Percentiles rank a stretch among this genome's conserved stretches.
These are phyloP conservation scores for Hyperoplus immaculatus DNA, from an alignment of 2,797 vertebrate species.

Conservation along the genomic window DNA sequence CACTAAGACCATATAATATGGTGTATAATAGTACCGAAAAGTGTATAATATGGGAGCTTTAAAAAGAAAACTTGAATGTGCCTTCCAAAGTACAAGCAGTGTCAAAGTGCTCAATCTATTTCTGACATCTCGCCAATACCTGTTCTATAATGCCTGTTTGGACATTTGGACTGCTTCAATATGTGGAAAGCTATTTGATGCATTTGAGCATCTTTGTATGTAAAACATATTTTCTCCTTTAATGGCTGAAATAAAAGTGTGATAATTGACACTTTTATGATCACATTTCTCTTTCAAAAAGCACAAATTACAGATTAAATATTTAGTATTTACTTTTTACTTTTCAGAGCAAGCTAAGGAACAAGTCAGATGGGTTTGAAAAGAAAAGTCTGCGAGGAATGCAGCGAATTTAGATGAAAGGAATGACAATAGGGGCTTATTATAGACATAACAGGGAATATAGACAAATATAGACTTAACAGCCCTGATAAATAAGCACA, in stretches of 20 bases:
- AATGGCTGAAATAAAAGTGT: constrained; percentile 17
- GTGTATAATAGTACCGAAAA: no score
- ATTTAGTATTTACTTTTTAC: neutral
- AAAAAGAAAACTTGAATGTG: neutral
- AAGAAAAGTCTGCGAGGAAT: constrained; percentile 2
- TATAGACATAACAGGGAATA: no score
- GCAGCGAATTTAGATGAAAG: constrained; percentile 37
- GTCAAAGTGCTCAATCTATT: neutral
- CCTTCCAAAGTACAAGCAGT: neutral
- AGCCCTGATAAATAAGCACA: neutral
- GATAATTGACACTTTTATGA: constrained; percentile 24
- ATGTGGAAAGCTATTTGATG: neutral
- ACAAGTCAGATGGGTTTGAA: constrained; percentile 5
- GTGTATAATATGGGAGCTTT: no score
- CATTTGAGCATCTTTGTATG: neutral
- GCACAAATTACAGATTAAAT: constrained; percentile 6
- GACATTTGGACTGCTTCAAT: neutral
- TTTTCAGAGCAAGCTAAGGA: constrained; percentile 23
- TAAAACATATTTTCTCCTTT: constrained; percentile 7
- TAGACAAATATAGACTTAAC: constrained; percentile 32
- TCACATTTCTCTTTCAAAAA: constrained; percentile 21
- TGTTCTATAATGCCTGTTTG: neutral
- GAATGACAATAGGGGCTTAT: constrained; percentile 25
- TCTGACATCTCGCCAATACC: neutral
- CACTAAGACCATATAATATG: no score